phyloP scores from a whole-genome alignment of 2,797 vertebrate species.

The Sebastes kiyomatsui region DNA sequence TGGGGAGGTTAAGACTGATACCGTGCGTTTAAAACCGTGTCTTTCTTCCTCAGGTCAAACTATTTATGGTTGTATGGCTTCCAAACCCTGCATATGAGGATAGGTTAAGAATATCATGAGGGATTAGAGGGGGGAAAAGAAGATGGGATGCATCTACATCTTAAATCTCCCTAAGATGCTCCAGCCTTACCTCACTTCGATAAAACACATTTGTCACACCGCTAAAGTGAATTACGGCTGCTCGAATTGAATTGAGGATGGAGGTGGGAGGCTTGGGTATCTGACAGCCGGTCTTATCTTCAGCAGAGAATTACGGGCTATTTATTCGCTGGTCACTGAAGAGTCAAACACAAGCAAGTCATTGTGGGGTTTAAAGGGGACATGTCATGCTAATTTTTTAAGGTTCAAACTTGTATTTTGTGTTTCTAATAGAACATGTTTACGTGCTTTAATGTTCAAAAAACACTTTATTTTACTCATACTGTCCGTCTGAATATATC shows the following conservation, averaged over 20 bases:
- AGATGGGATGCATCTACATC: conserved; percentile 16
- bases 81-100: conserved; percentile 33
- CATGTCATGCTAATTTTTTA: no score
- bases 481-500: not conserved
- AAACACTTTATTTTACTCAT: not conserved
- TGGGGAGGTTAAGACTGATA: conserved; percentile 13
- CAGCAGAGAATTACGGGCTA: not conserved
- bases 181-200: not conserved
- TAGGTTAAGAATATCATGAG: conserved; percentile 10
- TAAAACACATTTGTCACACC: conserved; percentile 37
- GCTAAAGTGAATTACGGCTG: conserved; percentile 37
- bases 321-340: conserved; percentile 5
- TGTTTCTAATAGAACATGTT: accelerated
- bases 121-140: conserved; percentile 17
- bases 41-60: conserved; percentile 22
- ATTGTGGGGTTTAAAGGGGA: not conserved
- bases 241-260: conserved; percentile 13
- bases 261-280: conserved; percentile 7
- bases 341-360: not conserved
- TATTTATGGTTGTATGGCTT: conserved; percentile 13
- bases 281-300: conserved; percentile 6
- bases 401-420: no score
- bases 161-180: conserved; percentile 34
- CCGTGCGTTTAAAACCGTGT: not conserved
- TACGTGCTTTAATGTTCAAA: not conserved